phyloP scores from a whole-genome alignment of 2,888 invertebrate genomes.

The Drosophila fulvimacula region DNA sequence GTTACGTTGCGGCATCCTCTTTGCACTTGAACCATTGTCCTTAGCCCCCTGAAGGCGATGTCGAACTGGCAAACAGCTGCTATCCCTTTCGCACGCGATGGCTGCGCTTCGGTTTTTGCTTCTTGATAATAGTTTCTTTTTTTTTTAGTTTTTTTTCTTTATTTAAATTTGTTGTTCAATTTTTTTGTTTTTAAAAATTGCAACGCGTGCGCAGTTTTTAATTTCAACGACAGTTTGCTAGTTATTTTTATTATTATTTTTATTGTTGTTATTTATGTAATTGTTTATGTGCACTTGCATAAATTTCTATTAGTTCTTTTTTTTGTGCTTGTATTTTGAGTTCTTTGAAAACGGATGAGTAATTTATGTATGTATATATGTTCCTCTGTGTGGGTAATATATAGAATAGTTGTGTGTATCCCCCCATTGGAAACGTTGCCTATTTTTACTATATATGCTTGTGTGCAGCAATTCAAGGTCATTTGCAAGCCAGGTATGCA shows the following conservation, averaged over 20 bases:
- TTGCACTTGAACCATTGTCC: conserved; percentile 84
- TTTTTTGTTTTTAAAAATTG: conserved; percentile 43
- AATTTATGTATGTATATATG: conserved; percentile 19
- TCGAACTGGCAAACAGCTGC: conserved; percentile 46
- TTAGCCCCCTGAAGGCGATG: conserved; percentile 54
- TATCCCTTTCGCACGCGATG: conserved; percentile 67
- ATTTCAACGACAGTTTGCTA: conserved; percentile 18
- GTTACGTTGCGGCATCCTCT: conserved; percentile 70
- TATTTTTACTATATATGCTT: conserved; percentile 5
- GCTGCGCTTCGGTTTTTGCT: conserved; percentile 43
- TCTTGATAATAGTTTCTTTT: conserved; percentile 36
- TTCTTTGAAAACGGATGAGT: conserved; percentile 48
- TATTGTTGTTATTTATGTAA: conserved; percentile 32
- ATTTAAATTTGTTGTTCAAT: conserved; percentile 1
- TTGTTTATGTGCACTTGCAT: conserved; percentile 18
- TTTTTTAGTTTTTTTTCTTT: conserved; percentile 8
- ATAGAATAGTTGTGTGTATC: conserved; percentile 14
- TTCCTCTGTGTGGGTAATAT: conserved; percentile 1
- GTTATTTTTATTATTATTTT: conserved; percentile 6
- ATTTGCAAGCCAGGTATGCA: conserved; percentile 33
- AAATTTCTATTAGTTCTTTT: conserved; percentile 9
- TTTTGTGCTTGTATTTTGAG: conserved; percentile 28
- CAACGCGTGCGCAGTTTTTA: conserved; percentile 63
- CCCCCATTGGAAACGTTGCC: conserved; percentile 7
- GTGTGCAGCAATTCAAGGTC: conserved; percentile 50